Evolutionary conservation across 1,140 invertebrate species (phyloP).

Genomic region (Lerema accius): DNA sequence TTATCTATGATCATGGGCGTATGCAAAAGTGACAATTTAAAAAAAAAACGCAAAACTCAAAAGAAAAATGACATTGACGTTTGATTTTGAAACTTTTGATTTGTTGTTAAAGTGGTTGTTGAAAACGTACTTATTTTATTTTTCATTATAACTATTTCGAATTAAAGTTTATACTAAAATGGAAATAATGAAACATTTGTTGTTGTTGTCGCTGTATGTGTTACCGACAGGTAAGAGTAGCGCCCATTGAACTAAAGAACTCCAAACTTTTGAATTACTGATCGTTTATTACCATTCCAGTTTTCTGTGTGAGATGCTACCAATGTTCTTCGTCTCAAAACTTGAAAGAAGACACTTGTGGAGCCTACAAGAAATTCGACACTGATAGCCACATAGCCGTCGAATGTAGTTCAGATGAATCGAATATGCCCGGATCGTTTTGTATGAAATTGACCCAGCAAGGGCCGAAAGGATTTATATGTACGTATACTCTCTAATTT

Average conservation of each 20-base stretch:
- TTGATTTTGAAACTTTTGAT: too few species aligned
- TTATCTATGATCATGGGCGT: too few species aligned
- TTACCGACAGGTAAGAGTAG: slow-evolving; percentile 25
- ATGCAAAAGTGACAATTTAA: too few species aligned
- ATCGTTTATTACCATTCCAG: slow-evolving; percentile 70
- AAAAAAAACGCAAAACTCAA: too few species aligned
- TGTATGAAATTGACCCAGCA: slow-evolving; percentile 96
- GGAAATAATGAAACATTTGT: slow-evolving; percentile 3
- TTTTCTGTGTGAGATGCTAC: slow-evolving; percentile 90
- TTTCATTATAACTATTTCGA: too few species aligned
- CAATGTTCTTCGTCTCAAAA: slow-evolving; percentile 92
- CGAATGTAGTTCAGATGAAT: slow-evolving; percentile 95
- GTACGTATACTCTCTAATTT: slow-evolving; percentile 85
- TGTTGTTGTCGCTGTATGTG: slow-evolving; percentile 10
- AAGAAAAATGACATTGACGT: too few species aligned
- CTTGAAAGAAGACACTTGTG: slow-evolving; percentile 89
- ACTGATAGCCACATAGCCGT: slow-evolving; percentile 90
- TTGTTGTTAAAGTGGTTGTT: too few species aligned
- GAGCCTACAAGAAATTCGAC: slow-evolving; percentile 93
- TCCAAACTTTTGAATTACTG: slow-evolving; percentile 8
- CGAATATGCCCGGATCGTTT: slow-evolving; percentile 95
- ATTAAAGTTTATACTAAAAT: slow-evolving; percentile 1
- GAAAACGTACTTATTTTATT: too few species aligned
- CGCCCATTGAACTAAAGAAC: too few species aligned
- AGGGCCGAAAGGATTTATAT: slow-evolving; percentile 95